Base-by-base conservation (phyloP, 2,888 invertebrate species). In the Xylota sylvarum region DNA sequence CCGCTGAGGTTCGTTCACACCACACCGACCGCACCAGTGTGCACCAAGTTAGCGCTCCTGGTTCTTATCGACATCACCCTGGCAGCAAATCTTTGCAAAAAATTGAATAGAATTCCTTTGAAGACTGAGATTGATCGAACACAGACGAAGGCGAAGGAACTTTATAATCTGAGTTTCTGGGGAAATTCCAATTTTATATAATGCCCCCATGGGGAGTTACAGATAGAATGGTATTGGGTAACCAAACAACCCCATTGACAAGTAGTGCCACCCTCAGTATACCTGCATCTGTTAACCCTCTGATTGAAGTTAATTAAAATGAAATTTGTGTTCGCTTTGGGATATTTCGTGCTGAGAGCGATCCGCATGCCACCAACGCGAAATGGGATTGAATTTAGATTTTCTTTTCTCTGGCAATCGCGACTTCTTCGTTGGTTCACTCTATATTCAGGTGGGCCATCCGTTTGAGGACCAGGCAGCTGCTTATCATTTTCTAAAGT, bases 291-390 rank as follows among this genome's bases (percentile, higher is more conserved):
- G 58, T 23, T 14, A 40, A 35, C 37, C 19, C 37, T 50, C 65
- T 60, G 43, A 78, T 60, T 67, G 55, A 72, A 72, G 78, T 78
- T 72, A 83, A 78, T 83, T 83, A 83, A 72, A 72, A 65, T 78
- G 58, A 65, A 83, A 78, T 78, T 83, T 83, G 72, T 72, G 10
- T 60, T 76, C 46, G 67, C 60, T 17, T 55, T 14, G 7, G 56
- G 50, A 65, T 77, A 52, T n/a, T 52, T 65, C 32, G 14, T 37
- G 69, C 73, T 55, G 62, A 14, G 69, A 30, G 62, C 30, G 10
- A 19, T 69, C 10, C 40, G 40, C 37, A 10, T 30, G 6, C 32
- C 30, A 65, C 14, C 30, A 35, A 76, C 30, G 14, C 30, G 30
- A n/a, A 27, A n/a, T 14, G 46, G 35, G 35, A 50, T 72, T 60